Conservation (phyloP, 2,888 invertebrate genomes). For the Cylindroiulus punctatus region DNA sequence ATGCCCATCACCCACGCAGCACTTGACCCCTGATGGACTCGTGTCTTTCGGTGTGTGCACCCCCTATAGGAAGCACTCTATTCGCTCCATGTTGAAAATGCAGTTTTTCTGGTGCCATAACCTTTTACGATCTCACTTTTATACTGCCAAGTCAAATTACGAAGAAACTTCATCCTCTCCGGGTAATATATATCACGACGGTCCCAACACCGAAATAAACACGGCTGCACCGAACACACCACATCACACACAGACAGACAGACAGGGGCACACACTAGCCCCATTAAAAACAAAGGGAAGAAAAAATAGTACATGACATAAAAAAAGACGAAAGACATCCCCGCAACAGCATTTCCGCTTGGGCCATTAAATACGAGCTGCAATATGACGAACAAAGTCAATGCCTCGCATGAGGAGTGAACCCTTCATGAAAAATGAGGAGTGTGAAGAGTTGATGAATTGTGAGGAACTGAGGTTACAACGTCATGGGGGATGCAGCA, state of each 20-base stretch:
- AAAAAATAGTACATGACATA: neutral
- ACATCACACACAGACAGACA: neutral
- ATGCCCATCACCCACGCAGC: neutral
- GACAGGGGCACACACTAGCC: neutral
- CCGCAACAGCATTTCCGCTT: slow-evolving; percentile 10
- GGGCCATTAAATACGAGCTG: neutral
- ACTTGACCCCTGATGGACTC: neutral
- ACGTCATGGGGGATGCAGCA: no score
- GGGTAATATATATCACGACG: slow-evolving; percentile 4
- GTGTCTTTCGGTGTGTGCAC: no score
- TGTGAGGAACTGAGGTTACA: no score
- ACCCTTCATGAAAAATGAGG: no score
- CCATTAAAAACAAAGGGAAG: neutral
- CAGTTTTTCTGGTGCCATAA: slow-evolving; percentile 46
- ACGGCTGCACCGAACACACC: neutral
- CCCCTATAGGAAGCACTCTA: neutral
- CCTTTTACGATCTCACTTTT: slow-evolving; percentile 49
- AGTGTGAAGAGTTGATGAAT: no score
- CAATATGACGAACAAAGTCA: neutral
- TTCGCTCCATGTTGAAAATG: neutral
- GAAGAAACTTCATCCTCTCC: slow-evolving; percentile 41
- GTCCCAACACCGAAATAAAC: slow-evolving; percentile 18
- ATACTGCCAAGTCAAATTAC: slow-evolving; percentile 27
- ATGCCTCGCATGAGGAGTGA: neutral
- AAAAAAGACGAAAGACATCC: neutral